phyloP scores from a whole-genome alignment of 2,113 vertebrate genomes.

The Ranitomeya variabilis region DNA sequence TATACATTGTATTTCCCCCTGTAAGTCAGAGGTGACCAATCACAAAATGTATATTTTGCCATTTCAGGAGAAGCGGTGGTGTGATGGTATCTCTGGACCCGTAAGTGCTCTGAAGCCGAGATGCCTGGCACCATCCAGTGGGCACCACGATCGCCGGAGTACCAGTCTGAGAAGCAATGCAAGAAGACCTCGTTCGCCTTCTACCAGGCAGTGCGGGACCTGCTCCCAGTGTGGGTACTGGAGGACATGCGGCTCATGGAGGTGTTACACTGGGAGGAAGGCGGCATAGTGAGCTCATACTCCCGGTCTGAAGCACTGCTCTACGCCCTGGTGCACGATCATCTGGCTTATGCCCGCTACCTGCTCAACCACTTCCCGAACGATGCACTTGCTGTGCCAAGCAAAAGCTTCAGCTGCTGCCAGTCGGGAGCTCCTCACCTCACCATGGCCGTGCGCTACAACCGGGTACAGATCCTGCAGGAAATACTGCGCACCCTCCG shows the following conservation, averaged over 20 bases:
- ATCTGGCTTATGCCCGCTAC: constrained; percentile 85
- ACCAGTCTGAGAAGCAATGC: constrained; percentile 85
- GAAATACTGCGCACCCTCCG: constrained; percentile 78
- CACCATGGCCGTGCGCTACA: constrained; percentile 87
- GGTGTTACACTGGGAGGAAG: constrained; percentile 91
- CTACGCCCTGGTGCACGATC: constrained; percentile 92
- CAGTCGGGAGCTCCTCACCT: constrained; percentile 77
- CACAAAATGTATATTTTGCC: background rate
- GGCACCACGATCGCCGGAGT: constrained; percentile 64
- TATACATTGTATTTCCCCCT: background rate
- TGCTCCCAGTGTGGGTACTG: constrained; percentile 86
- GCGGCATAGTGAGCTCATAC: constrained; percentile 82
- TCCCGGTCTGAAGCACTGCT: constrained; percentile 89
- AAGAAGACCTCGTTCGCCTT: constrained; percentile 89
- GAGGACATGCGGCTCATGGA: constrained; percentile 93
- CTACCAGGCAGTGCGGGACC: constrained; percentile 89
- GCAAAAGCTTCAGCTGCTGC: constrained; percentile 85
- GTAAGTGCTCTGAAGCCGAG: constrained; percentile 28
- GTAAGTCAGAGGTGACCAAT: background rate
- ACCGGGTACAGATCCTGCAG: constrained; percentile 79
- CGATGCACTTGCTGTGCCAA: constrained; percentile 76
- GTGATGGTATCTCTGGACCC: background rate
- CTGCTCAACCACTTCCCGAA: constrained; percentile 79
- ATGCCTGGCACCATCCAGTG: constrained; percentile 79
- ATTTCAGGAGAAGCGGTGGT: background rate